Evolutionary conservation across 1,140 invertebrate genomes (phyloP).

Genomic region (Pogonomyrmex barbatus): DNA sequence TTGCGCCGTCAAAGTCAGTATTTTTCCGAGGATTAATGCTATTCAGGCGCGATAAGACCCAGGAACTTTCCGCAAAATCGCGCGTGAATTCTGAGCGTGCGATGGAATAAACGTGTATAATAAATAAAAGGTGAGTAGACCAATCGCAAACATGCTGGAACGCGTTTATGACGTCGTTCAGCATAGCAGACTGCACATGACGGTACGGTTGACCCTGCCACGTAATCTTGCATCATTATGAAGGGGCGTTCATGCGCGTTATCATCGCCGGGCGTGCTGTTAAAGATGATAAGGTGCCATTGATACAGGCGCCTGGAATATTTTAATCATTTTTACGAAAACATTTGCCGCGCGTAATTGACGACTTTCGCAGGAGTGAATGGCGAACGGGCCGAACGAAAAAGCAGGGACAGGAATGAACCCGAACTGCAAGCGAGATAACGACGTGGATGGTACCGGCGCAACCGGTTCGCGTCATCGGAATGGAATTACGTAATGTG

Average conservation of each 20-base stretch:
- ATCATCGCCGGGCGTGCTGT: conserved; percentile 67
- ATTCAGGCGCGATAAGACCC: neutral
- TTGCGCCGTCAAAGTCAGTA: neutral
- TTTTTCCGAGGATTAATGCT: neutral
- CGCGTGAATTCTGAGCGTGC: neutral
- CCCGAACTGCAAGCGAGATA: neutral
- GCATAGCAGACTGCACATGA: neutral
- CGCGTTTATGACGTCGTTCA: conserved; percentile 33
- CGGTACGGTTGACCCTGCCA: conserved; percentile 57
- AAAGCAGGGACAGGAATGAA: neutral
- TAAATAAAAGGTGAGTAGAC: neutral
- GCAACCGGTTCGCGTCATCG: neutral
- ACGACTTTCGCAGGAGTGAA: neutral
- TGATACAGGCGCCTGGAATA: conserved; percentile 48
- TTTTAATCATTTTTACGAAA: conserved; percentile 1
- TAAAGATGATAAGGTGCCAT: conserved; percentile 65
- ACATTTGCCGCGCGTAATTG: neutral
- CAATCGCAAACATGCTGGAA: neutral
- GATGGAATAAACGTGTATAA: too few relatives aligned
- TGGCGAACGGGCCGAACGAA: neutral
- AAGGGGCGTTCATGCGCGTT: conserved; percentile 69
- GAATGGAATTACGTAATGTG: neutral
- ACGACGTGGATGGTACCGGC: neutral
- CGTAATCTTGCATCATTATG: conserved; percentile 68
- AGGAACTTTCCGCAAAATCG: neutral